Conservation (phyloP, 2,113 vertebrate species). For the Myotis brandtii region DNA sequence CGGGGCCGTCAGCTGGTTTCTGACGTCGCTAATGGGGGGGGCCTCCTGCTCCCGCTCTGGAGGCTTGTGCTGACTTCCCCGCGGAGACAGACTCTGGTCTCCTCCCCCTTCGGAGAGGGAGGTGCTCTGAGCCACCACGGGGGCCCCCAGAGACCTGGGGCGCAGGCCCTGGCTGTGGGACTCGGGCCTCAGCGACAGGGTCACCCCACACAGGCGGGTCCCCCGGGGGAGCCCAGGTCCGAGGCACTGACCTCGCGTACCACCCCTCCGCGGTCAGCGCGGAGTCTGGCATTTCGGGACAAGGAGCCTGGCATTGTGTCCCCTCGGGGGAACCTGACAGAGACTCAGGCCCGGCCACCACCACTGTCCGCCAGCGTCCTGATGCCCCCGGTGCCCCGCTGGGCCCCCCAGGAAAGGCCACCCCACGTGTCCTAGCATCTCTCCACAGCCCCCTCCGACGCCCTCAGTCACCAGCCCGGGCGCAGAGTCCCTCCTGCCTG, state of each 20-base stretch:
- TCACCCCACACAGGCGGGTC: not conserved
- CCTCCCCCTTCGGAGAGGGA: too few relatives aligned
- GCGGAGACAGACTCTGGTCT: not conserved
- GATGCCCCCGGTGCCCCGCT: not conserved
- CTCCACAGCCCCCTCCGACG: too few relatives aligned
- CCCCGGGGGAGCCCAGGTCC: not conserved
- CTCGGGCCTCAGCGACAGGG: not conserved
- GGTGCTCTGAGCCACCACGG: accelerated
- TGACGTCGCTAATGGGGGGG: not conserved
- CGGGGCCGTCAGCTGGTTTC: not conserved
- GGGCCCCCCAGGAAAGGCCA: accelerated
- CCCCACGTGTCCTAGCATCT: accelerated
- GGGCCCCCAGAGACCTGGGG: accelerated
- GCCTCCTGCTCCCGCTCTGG: not conserved
- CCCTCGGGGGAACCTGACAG: accelerated
- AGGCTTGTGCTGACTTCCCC: not conserved
- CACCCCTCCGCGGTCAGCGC: accelerated
- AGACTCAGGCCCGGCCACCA: accelerated
- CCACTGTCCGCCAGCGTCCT: accelerated
- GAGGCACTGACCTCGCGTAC: too few relatives aligned
- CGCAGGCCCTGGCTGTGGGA: too few relatives aligned
- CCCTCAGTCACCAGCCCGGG: not conserved
- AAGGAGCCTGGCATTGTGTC: not conserved
- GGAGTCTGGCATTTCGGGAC: not conserved
- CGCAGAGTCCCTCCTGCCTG: accelerated